Evolutionary conservation across 2,888 invertebrate species (phyloP).

Genomic region (Rhogogaster chlorosoma): DNA sequence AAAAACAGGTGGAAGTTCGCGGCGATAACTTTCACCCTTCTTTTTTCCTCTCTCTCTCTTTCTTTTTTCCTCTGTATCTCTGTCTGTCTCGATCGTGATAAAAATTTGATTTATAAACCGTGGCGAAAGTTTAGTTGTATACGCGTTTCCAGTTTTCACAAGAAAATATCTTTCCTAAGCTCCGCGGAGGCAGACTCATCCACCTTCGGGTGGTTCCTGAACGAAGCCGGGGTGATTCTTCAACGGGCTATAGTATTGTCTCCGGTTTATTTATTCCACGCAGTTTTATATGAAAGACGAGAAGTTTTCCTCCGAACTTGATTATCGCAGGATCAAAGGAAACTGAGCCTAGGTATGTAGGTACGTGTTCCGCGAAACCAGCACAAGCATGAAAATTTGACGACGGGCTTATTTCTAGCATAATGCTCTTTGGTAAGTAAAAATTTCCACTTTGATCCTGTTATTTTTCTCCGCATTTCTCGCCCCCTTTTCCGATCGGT

Average conservation of each 20-base stretch:
- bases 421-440: too few species aligned
- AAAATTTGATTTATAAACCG: conserved; percentile 40
- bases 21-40: not conserved
- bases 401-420: too few species aligned
- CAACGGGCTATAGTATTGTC: not conserved
- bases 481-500: not conserved
- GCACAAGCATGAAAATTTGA: too few species aligned
- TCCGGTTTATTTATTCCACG: not conserved
- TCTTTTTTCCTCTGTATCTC: not conserved
- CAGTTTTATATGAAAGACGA: not conserved
- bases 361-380: too few species aligned
- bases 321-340: too few species aligned
- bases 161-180: not conserved
- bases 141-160: not conserved
- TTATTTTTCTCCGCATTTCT: not conserved
- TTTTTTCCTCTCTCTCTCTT: not conserved
- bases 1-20: not conserved
- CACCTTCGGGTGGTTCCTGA: not conserved
- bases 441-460: not conserved
- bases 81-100: conserved; percentile 21
- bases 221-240: not conserved
- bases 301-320: too few species aligned
- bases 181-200: not conserved
- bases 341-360: too few species aligned
- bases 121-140: conserved; percentile 29